A percentile compares a stretch with the other conserved stretches of the same genome.
Evolutionary conservation across 2,888 invertebrate species (phyloP).

Genomic region (Mythimna albipuncta): DNA sequence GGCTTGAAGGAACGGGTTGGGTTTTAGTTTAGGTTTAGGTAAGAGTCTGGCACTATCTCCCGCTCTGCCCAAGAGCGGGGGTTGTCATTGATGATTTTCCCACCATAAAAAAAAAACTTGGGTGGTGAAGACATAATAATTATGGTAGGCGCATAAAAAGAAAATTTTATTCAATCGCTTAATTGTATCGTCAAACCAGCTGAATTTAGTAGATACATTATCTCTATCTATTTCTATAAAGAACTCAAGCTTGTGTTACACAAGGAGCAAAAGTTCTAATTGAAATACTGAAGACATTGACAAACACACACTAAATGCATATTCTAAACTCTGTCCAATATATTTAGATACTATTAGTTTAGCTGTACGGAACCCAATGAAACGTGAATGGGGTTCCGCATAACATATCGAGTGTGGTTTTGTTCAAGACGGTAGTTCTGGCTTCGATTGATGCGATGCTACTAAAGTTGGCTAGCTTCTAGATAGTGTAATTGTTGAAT

Average conservation of each 20-base stretch:
- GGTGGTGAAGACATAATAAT: too few relatives aligned
- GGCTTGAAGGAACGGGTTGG: too few relatives aligned
- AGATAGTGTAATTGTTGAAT: constrained; percentile 8
- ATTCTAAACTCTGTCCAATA: constrained; percentile 37
- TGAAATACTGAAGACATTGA: constrained; percentile 25
- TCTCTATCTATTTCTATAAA: background rate
- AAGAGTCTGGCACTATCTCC: too few relatives aligned
- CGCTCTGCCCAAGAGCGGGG: too few relatives aligned
- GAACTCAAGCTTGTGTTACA: background rate
- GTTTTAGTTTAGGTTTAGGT: too few relatives aligned
- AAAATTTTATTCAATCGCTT: too few relatives aligned
- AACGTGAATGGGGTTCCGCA: constrained; percentile 44
- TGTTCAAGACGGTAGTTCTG: constrained; percentile 15
- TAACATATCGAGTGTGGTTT: constrained; percentile 49
- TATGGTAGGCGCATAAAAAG: too few relatives aligned
- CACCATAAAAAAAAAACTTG: too few relatives aligned
- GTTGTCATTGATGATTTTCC: too few relatives aligned
- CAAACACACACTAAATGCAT: constrained; percentile 26
- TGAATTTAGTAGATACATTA: background rate
- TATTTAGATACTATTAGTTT: constrained; percentile 52
- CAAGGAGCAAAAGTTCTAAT: background rate
- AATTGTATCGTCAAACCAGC: too few relatives aligned
- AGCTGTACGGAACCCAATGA: constrained; percentile 34
- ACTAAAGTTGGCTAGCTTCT: constrained; percentile 5
- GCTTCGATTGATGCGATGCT: constrained; percentile 28